phyloP scores from a whole-genome alignment of 2,113 vertebrate species.

The Colaptes auratus region DNA sequence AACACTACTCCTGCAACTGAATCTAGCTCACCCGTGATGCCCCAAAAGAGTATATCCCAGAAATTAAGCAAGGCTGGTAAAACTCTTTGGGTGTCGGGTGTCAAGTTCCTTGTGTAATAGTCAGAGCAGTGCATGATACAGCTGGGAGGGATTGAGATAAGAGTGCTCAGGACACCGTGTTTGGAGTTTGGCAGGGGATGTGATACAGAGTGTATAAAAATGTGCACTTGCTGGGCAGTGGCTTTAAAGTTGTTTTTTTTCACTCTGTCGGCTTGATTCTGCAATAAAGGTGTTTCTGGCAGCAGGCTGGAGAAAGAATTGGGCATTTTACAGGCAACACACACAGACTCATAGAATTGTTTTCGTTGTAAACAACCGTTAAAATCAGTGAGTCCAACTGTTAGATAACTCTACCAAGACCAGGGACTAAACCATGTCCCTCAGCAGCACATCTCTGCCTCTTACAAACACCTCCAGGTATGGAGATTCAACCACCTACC shows the following conservation, averaged over 20 bases:
- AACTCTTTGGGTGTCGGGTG: background rate
- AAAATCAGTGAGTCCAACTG: too few species aligned
- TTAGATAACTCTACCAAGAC: too few species aligned
- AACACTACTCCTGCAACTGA: background rate
- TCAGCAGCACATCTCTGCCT: too few species aligned
- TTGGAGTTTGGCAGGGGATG: background rate
- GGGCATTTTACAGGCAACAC: background rate
- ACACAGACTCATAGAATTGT: background rate
- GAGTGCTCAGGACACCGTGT: background rate
- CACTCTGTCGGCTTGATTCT: background rate
- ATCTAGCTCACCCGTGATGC: background rate
- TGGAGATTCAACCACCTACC: too few species aligned
- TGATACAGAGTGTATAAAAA: background rate
- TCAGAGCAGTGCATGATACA: background rate
- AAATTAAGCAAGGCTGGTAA: background rate
- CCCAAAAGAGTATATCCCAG: background rate
- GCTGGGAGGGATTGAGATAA: background rate
- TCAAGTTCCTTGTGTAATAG: background rate
- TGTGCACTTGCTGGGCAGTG: background rate
- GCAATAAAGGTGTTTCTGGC: background rate
- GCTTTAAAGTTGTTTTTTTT: background rate
- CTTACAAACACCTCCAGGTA: too few species aligned
- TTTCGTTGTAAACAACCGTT: too few species aligned
- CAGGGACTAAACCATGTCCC: too few species aligned
- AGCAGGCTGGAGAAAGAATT: background rate